Conservation (phyloP, 2,888 invertebrate genomes). For the Anthrax anthrax region DNA sequence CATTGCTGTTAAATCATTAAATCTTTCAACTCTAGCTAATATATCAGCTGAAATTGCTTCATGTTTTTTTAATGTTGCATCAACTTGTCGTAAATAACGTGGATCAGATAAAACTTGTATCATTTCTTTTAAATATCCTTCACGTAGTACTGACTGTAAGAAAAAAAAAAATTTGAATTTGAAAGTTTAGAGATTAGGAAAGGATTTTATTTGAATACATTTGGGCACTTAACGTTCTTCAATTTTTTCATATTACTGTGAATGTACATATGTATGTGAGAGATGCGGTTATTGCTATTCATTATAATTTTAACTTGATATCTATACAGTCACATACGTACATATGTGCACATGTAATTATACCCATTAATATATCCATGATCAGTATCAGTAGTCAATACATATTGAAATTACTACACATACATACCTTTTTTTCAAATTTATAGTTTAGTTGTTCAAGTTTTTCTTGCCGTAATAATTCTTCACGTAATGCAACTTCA, state of each 20-base stretch:
- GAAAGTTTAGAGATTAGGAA: too few species aligned
- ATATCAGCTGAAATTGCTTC: conserved; percentile 97
- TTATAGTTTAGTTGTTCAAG: conserved; percentile 90
- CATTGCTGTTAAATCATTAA: conserved; percentile 87
- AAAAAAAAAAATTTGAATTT: conserved; percentile 10
- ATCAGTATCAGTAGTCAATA: too few species aligned
- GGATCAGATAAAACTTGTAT: conserved; percentile 87
- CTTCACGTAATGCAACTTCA: conserved; percentile 83
- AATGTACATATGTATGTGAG: too few species aligned
- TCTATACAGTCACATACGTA: too few species aligned
- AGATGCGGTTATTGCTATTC: too few species aligned
- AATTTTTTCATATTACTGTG: too few species aligned
- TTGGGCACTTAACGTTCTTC: too few species aligned
- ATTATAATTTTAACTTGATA: too few species aligned
- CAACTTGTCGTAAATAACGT: conserved; percentile 81
- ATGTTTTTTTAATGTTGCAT: conserved; percentile 95
- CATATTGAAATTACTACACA: too few species aligned
- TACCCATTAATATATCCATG: too few species aligned
- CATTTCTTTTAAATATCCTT: conserved; percentile 96
- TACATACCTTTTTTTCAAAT: conserved; percentile 74
- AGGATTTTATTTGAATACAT: too few species aligned
- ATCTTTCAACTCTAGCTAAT: conserved; percentile 81
- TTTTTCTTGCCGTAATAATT: conserved; percentile 79
- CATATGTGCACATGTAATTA: too few species aligned
- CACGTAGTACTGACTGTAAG: conserved; percentile 66